Evolutionary conservation across 2,113 vertebrate species (phyloP), one percentile per base, ranked within the genome.

Genomic region (Dermatemys mawii): DNA sequence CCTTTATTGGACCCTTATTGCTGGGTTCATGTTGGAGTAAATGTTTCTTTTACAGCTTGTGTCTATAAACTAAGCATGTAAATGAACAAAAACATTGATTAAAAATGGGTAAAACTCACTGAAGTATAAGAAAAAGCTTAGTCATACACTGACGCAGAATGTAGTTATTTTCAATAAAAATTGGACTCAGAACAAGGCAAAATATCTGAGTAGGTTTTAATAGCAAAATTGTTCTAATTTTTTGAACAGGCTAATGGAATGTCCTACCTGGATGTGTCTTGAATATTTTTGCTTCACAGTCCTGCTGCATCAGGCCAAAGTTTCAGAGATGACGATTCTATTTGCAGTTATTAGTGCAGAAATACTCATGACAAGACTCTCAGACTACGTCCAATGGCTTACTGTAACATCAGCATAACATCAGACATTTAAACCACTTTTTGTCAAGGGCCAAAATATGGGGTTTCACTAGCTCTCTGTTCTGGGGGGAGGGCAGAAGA

Each of bases 1-100:
- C 96, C 92, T 91, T 41, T 84, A 54, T 41, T 84, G 93, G 96
- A 87, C 96, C 92, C 90, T 97, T 97, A 97, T 97, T 97, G 97
- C 97, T 97, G 95, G 97, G 60, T 91, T 82, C 94, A 93, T 85
- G 29, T 51, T 93, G 93, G 87, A 46, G 41, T 44, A 41, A 44
- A 70, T 8, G 11, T 75, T 44, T 76, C 11, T 76, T 46, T 76
- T 41, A 46, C 73, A 44, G 41, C 22, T 0, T 4, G 24, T 3
- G 13, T 4, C 87, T 1, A 9, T 86, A 51, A 22, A 26, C 0
- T 3, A 29, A 53, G 79, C 75, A 46, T 86, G 67, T 0, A 11
- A 3, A 11, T 0, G 5, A 67, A 67, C 35, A 38, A 38, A 21
- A 67, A 21, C 32, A 63, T 5, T 38, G 63, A 38, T 70, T 35